Evolutionary conservation across 2,888 invertebrate species (phyloP).

Genomic region (Sceliomorpha sp.): DNA sequence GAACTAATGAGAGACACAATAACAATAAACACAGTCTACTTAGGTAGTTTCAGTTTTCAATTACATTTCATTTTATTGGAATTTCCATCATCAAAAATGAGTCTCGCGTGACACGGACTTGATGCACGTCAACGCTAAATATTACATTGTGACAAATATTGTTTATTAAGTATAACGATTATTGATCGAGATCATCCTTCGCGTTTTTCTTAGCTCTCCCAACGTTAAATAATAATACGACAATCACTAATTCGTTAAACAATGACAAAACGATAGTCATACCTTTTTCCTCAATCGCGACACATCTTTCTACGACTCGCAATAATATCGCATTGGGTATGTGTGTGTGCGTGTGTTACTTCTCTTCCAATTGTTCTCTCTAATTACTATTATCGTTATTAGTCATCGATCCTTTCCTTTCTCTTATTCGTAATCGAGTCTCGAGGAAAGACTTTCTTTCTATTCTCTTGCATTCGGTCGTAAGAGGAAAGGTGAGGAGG

Average conservation of each 20-base stretch:
- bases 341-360: conserved; percentile 63
- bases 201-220: conserved; percentile 62
- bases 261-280: conserved; percentile 64
- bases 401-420: conserved; percentile 57
- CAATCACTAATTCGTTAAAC: conserved; percentile 65
- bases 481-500: conserved; percentile 37
- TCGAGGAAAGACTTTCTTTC: conserved; percentile 55
- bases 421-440: conserved; percentile 56
- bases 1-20: conserved; percentile 59
- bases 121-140: conserved; percentile 76
- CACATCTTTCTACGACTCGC: conserved; percentile 69
- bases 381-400: conserved; percentile 59
- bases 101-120: conserved; percentile 78
- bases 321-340: conserved; percentile 74
- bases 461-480: conserved; percentile 52
- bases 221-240: conserved; percentile 55
- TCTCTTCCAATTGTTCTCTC: conserved; percentile 42
- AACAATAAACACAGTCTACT: conserved; percentile 73
- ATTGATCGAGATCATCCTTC: conserved; percentile 75
- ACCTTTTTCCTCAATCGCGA: conserved; percentile 61
- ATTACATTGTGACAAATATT: conserved; percentile 79
- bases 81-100: conserved; percentile 78
- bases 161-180: conserved; percentile 75
- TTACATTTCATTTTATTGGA: conserved; percentile 80
- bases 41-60: conserved; percentile 77